Evolutionary conservation across 37 sponge, comb jelly and placozoan species (phyloP).

Genomic region (Ianthella basta): DNA sequence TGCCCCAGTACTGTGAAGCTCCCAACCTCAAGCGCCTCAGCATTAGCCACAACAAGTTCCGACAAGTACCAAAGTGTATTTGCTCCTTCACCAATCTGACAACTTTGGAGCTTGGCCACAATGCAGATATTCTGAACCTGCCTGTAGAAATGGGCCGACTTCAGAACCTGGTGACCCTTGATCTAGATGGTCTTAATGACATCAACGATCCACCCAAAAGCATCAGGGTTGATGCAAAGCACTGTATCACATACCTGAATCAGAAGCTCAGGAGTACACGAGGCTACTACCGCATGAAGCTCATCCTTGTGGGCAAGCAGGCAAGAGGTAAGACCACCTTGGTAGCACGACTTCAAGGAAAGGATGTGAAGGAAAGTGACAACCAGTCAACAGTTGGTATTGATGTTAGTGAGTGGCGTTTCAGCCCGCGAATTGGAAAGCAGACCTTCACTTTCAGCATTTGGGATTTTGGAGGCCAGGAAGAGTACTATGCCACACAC

Average conservation of each 20-base stretch:
- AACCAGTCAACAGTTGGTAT: conserved; percentile 74
- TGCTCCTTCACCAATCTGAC: conserved; percentile 78
- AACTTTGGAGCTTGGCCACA: conserved; percentile 66
- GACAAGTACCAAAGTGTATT: conserved; percentile 71
- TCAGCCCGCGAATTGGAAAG: conserved; percentile 2
- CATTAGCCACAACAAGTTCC: conserved; percentile 76
- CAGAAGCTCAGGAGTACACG: conserved; percentile 43
- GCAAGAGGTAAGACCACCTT: conserved; percentile 75
- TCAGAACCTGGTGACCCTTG: conserved; percentile 20
- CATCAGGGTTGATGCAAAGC: conserved; percentile 7
- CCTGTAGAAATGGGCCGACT: conserved; percentile 52
- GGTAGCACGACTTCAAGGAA: conserved; percentile 60
- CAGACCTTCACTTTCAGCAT: conserved; percentile 67
- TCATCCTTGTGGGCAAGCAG: conserved; percentile 72
- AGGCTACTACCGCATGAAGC: conserved; percentile 70
- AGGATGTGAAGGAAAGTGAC: conserved; percentile 43
- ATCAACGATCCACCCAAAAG: conserved; percentile 42
- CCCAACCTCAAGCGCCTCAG: conserved; percentile 72
- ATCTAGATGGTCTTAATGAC: conserved; percentile 37
- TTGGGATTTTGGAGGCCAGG: conserved; percentile 96
- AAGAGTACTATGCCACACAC: conserved; percentile 96
- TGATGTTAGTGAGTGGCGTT: conserved; percentile 69
- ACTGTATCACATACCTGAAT: conserved; percentile 56
- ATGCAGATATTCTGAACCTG: conserved; percentile 67
- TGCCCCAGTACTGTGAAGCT: conserved; percentile 68